Conservation (phyloP, 2,888 invertebrate species). For the Chloromyia formosa region DNA sequence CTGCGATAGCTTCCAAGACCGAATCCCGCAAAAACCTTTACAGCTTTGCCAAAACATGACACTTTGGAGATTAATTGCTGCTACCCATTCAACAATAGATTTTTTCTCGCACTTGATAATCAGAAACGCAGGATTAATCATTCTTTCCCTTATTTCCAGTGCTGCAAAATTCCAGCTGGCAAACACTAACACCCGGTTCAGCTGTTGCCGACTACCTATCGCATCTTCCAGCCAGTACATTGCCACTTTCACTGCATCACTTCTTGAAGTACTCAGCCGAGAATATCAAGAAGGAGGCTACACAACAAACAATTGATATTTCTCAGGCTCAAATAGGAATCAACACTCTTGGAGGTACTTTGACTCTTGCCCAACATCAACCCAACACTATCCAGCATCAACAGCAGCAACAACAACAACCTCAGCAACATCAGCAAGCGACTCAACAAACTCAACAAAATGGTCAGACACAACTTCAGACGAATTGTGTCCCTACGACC, state of each 20-base stretch:
- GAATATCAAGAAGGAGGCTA: slow-evolving; percentile 77
- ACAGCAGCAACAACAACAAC: slow-evolving; percentile 56
- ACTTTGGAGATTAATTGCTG: no score
- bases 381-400: slow-evolving; percentile 53
- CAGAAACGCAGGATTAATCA: not conserved
- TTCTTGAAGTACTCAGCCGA: slow-evolving; percentile 84
- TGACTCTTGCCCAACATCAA: slow-evolving; percentile 48
- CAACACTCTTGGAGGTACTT: slow-evolving; percentile 44
- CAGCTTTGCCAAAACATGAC: no score
- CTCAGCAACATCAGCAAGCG: slow-evolving; percentile 58
- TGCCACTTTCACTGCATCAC: slow-evolving; percentile 83
- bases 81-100: not conserved
- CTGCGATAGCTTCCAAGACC: no score
- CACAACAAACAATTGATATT: slow-evolving; percentile 52
- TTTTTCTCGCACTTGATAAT: no score
- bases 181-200: slow-evolving; percentile 72
- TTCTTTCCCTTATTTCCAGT: slow-evolving; percentile 52
- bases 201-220: slow-evolving; percentile 87
- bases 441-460: slow-evolving; percentile 55
- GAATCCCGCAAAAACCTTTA: no score
- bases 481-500: slow-evolving; percentile 8
- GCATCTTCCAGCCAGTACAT: slow-evolving; percentile 76
- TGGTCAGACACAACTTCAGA: slow-evolving; percentile 50
- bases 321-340: slow-evolving; percentile 49
- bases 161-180: slow-evolving; percentile 64